phyloP scores from a whole-genome alignment of 2,113 vertebrate genomes.

The Leucoraja erinaceus region DNA sequence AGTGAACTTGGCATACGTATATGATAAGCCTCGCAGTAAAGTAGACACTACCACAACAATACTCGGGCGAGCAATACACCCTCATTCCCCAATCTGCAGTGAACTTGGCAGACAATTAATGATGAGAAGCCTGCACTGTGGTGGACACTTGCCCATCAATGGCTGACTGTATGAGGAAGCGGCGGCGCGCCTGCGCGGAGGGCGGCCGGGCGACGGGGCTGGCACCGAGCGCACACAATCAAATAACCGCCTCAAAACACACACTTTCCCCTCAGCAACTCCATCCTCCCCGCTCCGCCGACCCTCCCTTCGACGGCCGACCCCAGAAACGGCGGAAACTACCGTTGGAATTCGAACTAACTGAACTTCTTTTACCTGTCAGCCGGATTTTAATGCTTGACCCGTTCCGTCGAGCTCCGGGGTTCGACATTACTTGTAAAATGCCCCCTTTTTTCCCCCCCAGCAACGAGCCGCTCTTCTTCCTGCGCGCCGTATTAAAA shows the following conservation, averaged over 20 bases:
- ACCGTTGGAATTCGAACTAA: neutral
- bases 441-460: neutral
- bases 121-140: neutral
- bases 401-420: conserved; percentile 84
- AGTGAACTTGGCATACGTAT: neutral
- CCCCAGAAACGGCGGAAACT: neutral
- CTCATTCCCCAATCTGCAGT: too few relatives aligned
- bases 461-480: neutral
- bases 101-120: neutral
- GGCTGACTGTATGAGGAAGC: neutral
- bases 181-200: neutral
- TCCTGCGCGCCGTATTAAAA: neutral
- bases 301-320: neutral
- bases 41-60: too few relatives aligned
- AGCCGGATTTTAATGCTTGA: conserved; percentile 96
- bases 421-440: conserved; percentile 85
- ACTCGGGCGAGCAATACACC: too few relatives aligned
- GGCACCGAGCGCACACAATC: neutral
- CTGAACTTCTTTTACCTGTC: conserved; percentile 69
- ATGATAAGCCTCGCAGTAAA: too few relatives aligned
- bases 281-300: neutral
- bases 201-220: neutral
- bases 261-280: neutral
- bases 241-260: neutral
- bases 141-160: conserved; percentile 21